Percentiles rank a stretch among this genome's conserved stretches.
These are phyloP conservation scores for Pedetes capensis DNA, from an alignment of 2,113 vertebrate genomes.

Conservation along the genomic window DNA sequence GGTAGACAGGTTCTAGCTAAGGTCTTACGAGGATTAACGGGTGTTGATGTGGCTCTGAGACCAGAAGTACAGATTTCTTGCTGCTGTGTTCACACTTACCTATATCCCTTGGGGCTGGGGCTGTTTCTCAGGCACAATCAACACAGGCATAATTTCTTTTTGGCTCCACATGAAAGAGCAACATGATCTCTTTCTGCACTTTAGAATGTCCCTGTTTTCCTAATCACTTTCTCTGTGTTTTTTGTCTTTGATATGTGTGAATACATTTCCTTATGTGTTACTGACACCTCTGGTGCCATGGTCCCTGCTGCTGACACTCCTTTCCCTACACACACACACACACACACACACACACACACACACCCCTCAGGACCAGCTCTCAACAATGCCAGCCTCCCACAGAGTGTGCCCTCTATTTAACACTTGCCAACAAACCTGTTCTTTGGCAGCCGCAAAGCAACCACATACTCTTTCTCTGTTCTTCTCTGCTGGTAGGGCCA, in stretches of 20 bases:
- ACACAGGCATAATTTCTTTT: not conserved
- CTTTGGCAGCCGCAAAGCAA: not conserved
- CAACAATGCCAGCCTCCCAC: constrained; percentile 9
- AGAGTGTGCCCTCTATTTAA: not conserved
- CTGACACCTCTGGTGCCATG: not conserved
- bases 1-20: not conserved
- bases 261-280: constrained; percentile 17
- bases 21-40: not conserved
- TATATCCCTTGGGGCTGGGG: not conserved
- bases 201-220: constrained; percentile 43
- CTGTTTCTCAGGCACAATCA: constrained; percentile 41
- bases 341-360: not conserved
- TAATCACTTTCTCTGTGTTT: not conserved
- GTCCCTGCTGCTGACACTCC: rapidly evolving
- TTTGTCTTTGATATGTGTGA: constrained; percentile 23
- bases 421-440: constrained; percentile 24
- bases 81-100: not conserved
- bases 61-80: not conserved
- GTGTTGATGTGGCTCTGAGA: not conserved
- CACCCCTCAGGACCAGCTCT: not conserved
- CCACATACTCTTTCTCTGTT: not conserved
- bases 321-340: not conserved
- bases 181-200: not conserved
- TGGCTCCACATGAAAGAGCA: constrained; percentile 60
- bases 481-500: not conserved